Percentiles rank a stretch among this genome's conserved stretches.
These are phyloP conservation scores for Patella vulgata DNA, from an alignment of 1,140 invertebrate species.

Conservation along the genomic window DNA sequence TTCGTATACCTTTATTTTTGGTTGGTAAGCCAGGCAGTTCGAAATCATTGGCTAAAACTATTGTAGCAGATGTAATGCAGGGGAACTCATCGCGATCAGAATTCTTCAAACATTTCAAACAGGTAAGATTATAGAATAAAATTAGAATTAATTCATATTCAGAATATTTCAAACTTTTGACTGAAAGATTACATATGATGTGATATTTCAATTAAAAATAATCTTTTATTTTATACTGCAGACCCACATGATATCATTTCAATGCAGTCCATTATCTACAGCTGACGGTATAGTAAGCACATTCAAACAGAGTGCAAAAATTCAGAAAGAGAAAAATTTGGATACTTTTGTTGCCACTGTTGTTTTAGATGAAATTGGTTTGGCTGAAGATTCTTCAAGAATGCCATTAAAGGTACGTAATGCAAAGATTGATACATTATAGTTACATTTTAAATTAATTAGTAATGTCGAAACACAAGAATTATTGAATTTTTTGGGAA, in stretches of 20 bases:
- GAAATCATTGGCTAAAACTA: constrained; percentile 59
- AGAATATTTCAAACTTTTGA: too few species aligned
- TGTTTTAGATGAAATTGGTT: constrained; percentile 61
- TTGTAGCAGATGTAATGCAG: constrained; percentile 58
- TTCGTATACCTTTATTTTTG: constrained; percentile 58
- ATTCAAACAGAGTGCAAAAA: constrained; percentile 54
- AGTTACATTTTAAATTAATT: too few species aligned
- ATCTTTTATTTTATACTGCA: constrained; percentile 21
- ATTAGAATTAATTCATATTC: too few species aligned
- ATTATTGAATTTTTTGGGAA: too few species aligned
- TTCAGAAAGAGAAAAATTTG: constrained; percentile 52
- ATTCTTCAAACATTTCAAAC: constrained; percentile 50
- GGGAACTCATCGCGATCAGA: constrained; percentile 39
- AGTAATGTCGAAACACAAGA: too few species aligned
- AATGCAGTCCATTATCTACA: constrained; percentile 58
- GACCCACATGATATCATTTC: constrained; percentile 61
- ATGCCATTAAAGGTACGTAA: constrained; percentile 63
- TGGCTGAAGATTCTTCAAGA: constrained; percentile 56
- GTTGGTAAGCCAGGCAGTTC: constrained; percentile 63
- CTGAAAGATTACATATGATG: background rate
- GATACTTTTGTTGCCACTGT: constrained; percentile 56
- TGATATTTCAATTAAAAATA: background rate
- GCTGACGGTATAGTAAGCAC: constrained; percentile 58
- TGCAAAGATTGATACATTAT: too few species aligned
- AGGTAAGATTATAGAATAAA: constrained; percentile 30